Percentiles rank a stretch among this genome's conserved stretches.
Conservation (phyloP, 2,113 vertebrate species). For the Phycodurus eques region DNA sequence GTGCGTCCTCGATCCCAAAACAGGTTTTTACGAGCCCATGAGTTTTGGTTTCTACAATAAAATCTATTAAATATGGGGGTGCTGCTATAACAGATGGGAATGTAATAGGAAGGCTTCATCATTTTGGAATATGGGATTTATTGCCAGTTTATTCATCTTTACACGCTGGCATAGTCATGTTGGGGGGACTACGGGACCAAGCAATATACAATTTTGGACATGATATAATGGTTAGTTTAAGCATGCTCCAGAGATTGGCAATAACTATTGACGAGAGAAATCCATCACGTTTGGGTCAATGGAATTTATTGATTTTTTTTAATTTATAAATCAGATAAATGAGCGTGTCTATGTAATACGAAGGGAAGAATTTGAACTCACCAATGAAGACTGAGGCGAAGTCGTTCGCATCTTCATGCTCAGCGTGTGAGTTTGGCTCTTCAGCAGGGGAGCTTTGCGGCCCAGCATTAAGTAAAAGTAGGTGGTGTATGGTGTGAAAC, state of each 20-base stretch:
- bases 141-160: neutral
- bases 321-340: too few relatives aligned
- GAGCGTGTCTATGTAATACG: neutral
- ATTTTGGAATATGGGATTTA: neutral
- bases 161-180: too few relatives aligned
- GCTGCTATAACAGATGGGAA: neutral
- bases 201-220: neutral
- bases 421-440: constrained; percentile 72
- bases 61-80: too few relatives aligned
- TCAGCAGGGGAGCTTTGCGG: constrained; percentile 83
- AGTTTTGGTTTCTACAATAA: too few relatives aligned
- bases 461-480: constrained; percentile 90
- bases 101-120: neutral
- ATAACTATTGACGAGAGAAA: too few relatives aligned
- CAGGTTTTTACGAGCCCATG: too few relatives aligned
- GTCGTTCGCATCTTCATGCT: constrained; percentile 71
- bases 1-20: too few relatives aligned
- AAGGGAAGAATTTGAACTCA: neutral
- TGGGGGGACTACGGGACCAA: neutral
- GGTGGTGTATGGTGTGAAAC: constrained; percentile 93
- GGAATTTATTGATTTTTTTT: too few relatives aligned
- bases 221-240: neutral
- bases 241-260: neutral
- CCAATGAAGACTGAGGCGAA: neutral
- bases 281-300: too few relatives aligned